phyloP scores from a whole-genome alignment of 2,113 vertebrate genomes.

The Gnathonemus echidnorhynchus region DNA sequence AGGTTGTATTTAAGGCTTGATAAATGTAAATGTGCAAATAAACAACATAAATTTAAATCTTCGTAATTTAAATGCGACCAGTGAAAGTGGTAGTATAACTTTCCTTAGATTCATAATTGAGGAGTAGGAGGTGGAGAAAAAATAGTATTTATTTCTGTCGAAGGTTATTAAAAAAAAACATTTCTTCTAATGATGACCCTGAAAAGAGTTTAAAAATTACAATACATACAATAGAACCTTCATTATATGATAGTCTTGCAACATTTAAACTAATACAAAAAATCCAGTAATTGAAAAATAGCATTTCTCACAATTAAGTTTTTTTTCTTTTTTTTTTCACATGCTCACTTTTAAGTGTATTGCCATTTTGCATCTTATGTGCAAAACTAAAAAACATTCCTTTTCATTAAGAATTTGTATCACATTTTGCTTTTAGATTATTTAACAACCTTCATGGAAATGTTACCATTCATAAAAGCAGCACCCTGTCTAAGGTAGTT shows the following conservation, averaged over 20 bases:
- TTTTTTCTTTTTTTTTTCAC: background rate
- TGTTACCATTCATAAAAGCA: conserved; percentile 3
- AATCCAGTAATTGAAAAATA: background rate
- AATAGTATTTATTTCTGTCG: background rate
- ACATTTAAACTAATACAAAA: background rate
- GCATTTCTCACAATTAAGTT: background rate
- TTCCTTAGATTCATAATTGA: background rate
- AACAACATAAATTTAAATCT: background rate
- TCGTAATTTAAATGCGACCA: background rate
- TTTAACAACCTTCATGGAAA: background rate
- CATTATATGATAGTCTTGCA: background rate
- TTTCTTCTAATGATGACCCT: background rate
- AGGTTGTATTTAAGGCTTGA: background rate
- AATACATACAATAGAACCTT: background rate
- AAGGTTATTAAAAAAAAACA: background rate
- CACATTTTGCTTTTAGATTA: background rate
- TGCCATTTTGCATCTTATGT: background rate
- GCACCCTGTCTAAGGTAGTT: background rate
- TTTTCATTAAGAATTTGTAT: background rate
- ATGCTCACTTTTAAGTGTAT: background rate
- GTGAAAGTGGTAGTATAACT: background rate
- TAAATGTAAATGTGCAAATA: background rate
- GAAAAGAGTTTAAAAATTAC: background rate
- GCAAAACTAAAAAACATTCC: background rate
- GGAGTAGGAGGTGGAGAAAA: background rate